phyloP scores from a whole-genome alignment of 2,888 invertebrate genomes.

The Silvanus unidentatus region DNA sequence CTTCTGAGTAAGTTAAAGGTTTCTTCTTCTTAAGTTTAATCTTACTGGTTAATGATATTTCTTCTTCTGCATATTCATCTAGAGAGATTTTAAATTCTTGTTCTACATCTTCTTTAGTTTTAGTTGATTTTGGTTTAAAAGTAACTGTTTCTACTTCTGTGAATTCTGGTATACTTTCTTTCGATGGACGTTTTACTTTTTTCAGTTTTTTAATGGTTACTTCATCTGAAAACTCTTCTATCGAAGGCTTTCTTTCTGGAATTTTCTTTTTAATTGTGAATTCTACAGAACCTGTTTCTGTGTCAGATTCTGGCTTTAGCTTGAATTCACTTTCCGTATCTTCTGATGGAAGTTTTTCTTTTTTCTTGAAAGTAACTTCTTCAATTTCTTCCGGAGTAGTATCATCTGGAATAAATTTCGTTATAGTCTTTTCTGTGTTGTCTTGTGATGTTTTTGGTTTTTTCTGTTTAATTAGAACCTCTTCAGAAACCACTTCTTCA shows the following conservation, averaged over 20 bases:
- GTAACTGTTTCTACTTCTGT: conserved; percentile 73
- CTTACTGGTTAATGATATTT: conserved; percentile 79
- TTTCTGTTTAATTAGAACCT: conserved; percentile 25
- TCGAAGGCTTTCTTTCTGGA: conserved; percentile 47
- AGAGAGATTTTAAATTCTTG: conserved; percentile 84
- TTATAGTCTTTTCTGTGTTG: conserved; percentile 39
- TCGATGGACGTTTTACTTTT: conserved; percentile 59
- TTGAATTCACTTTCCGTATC: conserved; percentile 23
- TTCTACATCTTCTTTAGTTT: conserved; percentile 80
- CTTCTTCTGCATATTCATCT: conserved; percentile 82
- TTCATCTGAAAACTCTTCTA: conserved; percentile 59
- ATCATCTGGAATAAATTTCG: conserved; percentile 46
- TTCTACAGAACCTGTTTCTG: conserved; percentile 28
- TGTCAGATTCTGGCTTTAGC: conserved; percentile 19
- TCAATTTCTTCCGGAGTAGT: conserved; percentile 9
- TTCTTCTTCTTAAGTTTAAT: conserved; percentile 70
- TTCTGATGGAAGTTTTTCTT: conserved; percentile 14
- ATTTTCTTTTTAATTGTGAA: conserved; percentile 34
- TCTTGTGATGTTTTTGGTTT: conserved; percentile 14
- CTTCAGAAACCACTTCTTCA: conserved; percentile 28
- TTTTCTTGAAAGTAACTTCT: conserved; percentile 20
- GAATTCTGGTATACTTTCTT: conserved; percentile 63
- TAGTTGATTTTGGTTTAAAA: conserved; percentile 68
- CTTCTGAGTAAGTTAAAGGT: conserved; percentile 70
- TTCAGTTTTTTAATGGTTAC: conserved; percentile 70